Conservation (phyloP, 1,140 invertebrate genomes). For the Hormaphis cornu region DNA sequence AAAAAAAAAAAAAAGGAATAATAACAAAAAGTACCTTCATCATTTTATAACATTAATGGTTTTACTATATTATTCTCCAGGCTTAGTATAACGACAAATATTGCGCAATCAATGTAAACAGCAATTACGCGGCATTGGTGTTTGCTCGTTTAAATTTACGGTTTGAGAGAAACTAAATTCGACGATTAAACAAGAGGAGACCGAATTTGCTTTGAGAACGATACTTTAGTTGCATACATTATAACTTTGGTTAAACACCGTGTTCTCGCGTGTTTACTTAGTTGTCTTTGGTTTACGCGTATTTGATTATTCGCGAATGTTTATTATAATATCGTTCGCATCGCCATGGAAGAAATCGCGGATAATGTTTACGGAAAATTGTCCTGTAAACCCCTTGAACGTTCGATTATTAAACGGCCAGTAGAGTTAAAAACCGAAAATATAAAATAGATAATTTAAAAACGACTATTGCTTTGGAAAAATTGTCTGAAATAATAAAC, state of each 20-base stretch:
- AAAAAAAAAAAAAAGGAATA: no score
- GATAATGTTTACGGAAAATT: no score
- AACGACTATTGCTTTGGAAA: no score
- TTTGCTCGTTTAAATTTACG: slow-evolving; percentile 3
- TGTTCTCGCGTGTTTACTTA: neutral
- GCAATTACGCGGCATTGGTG: neutral
- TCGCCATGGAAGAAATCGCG: no score
- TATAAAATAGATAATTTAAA: no score
- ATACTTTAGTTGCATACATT: slow-evolving; percentile 5
- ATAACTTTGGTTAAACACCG: slow-evolving; percentile 7
- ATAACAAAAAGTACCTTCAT: no score
- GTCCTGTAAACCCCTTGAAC: no score
- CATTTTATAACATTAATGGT: no score
- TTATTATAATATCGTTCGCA: neutral
- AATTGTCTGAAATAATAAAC: no score
- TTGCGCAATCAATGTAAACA: slow-evolving; percentile 1
- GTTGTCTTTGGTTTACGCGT: neutral
- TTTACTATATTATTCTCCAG: no score
- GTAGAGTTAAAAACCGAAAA: no score
- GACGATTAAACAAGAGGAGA: neutral
- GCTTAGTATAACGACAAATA: neutral
- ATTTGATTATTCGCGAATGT: neutral
- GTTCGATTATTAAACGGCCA: no score
- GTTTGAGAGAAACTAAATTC: slow-evolving; percentile 1
- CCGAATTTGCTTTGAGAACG: slow-evolving; percentile 12